Base-by-base conservation (phyloP, 1,140 invertebrate species). In the Tetramorium simillimum region DNA sequence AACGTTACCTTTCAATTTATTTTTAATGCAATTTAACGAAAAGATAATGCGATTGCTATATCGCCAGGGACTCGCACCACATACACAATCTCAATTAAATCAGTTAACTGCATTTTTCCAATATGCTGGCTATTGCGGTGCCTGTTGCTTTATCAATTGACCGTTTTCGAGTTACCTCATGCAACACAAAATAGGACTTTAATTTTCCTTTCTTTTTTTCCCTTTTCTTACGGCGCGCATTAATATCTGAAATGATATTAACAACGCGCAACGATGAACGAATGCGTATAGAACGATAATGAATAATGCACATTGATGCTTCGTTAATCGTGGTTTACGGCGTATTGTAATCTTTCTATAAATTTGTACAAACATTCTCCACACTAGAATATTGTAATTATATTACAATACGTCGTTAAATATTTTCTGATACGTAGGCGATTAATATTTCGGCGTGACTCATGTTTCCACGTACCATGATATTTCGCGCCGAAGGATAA, bases 171-270 rank as follows among this genome's bases (percentile, higher is more conserved):
- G 62, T 12, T 33, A 12, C 10, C 28, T 33, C n/a, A 28, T n/a
- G 12, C 12, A n/a, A n/a, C n/a, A 46, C 2, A 80, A 14, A 43
- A 18, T 10, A 72, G 10, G 37, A n/a, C 10, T 2, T 49, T 3
- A 16, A 37, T 51, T 0, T 21, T 80, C 7, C 37, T 37, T 4
- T 80, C 14, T 21, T 49, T 18, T 9, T 21, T 67, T 37, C 1
- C 24, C 1, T 16, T 28, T 1, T 67, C 24, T 75, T 60, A 62
- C 24, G 18, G 37, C 21, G 40, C 6, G 33, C 28, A 72, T 75
- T 84, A 84, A 84, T 75, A 63, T 58, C 24, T 60, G 51, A 81
- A 51, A 70, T 6, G 37, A 43, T 72, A 58, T 82, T 72, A 60
- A 46, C 24, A 53, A 46, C 14, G 18, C 37, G 21, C 33, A 69